phyloP scores from a whole-genome alignment of 2,888 invertebrate genomes.

The Agrochola lychnidis region DNA sequence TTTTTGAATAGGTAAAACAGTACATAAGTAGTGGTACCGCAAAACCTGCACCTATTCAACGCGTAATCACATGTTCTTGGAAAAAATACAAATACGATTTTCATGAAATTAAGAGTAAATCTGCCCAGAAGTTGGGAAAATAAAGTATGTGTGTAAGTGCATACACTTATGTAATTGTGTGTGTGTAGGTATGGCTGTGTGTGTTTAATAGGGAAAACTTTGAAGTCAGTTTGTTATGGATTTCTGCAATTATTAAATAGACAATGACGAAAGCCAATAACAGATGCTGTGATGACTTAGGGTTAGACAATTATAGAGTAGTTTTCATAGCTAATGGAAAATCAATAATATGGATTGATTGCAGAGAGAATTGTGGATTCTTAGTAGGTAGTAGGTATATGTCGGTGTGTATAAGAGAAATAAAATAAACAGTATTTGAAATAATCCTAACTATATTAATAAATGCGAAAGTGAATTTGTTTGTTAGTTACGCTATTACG shows the following conservation, averaged over 20 bases:
- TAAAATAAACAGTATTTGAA: not conserved
- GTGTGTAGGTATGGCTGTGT: no score
- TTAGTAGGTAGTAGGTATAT: slow-evolving; percentile 4
- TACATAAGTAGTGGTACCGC: slow-evolving; percentile 5
- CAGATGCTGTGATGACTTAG: not conserved
- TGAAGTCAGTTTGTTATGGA: not conserved
- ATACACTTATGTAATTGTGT: no score
- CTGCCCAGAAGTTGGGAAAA: not conserved
- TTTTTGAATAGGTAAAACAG: slow-evolving; percentile 27
- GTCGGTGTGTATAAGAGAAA: not conserved
- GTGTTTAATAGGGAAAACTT: not conserved
- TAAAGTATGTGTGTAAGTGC: not conserved
- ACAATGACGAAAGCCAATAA: slow-evolving; percentile 5
- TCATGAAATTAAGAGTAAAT: not conserved
- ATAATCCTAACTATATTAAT: no score
- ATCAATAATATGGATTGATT: slow-evolving; percentile 18
- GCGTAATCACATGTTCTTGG: not conserved
- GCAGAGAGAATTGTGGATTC: slow-evolving; percentile 4
- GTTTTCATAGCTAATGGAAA: slow-evolving; percentile 18
- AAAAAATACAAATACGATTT: not conserved
- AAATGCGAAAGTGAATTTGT: no score
- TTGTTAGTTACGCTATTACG: no score
- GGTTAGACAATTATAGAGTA: not conserved
- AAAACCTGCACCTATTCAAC: not conserved
- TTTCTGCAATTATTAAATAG: not conserved